phyloP scores from a whole-genome alignment of 1,140 invertebrate species.

The Sinella curviseta region DNA sequence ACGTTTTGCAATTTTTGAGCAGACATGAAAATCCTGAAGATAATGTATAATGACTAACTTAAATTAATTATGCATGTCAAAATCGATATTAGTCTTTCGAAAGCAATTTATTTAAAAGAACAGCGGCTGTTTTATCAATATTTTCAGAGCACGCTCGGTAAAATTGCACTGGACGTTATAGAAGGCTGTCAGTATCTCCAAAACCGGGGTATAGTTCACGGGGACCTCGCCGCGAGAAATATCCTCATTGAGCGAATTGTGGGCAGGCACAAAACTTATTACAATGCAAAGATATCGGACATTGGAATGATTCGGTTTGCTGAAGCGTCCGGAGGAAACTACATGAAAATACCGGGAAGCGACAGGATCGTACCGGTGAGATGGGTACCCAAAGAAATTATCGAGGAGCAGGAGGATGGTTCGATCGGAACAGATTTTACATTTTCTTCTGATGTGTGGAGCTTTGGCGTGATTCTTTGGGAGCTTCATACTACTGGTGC shows the following conservation, averaged over 20 bases:
- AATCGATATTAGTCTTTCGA: background rate
- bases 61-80: background rate
- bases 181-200: slow-evolving; percentile 33
- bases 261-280: background rate
- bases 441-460: slow-evolving; percentile 28
- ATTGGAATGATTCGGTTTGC: slow-evolving; percentile 27
- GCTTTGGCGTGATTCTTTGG: slow-evolving; percentile 19
- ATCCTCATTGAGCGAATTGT: slow-evolving; percentile 14
- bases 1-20: background rate
- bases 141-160: background rate
- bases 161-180: slow-evolving; percentile 23
- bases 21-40: background rate
- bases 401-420: background rate
- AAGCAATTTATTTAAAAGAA: background rate
- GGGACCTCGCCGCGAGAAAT: slow-evolving; percentile 34
- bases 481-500: background rate
- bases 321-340: slow-evolving; percentile 30
- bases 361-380: slow-evolving; percentile 20
- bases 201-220: slow-evolving; percentile 23
- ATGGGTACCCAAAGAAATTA: slow-evolving; percentile 33
- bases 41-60: background rate
- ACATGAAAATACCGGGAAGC: background rate
- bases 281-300: slow-evolving; percentile 28
- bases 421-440: background rate
- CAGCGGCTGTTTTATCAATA: background rate